Evolutionary conservation across 2,888 invertebrate genomes (phyloP), one percentile per base, ranked within the genome.

Genomic region (Clostera curtula): DNA sequence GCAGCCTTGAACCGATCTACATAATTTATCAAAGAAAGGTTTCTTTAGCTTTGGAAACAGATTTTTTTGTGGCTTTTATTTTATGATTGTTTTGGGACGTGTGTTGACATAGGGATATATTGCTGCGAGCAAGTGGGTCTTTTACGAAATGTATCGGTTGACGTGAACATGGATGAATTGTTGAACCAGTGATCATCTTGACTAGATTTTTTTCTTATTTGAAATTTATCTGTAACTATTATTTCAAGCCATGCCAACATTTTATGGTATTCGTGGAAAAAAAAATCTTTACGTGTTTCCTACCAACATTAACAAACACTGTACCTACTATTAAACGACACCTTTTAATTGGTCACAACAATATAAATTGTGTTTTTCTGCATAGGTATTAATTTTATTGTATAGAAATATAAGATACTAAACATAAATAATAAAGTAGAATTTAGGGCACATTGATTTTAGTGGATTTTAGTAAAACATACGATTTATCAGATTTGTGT

Each of bases 11-110:
- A 28, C 23, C 3, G 18, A 12, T 39, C 30, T 43, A 49, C 41
- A 46, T 49, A 39, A 49, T 46, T 49, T 49, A 49, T 49, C 46
- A 49, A 46, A 49, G 39, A 33, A 33, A 33, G 11, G 14, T 35
- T 38, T 38, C 29, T 40, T 36, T 15, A 15, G 8, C 32, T 24
- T 8, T 25, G n/a, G 36, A 28, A 9, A 25, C 16, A 18, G 15
- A 34, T 20, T 12, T 20, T 21, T 23, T 36, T 35, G 10, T 15
- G 25, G 25, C 30, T 40, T 45, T 28, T 42, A 26, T 29, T 21
- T 24, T 43, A 28, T 33, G 39, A 29, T 37, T 28, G 25, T 30
- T 33, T 14, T 25, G 18, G 5, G 12, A 18, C 21, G 5, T 12
- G 9, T 26, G 14, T 36, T 29, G 24, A 15, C 12, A 21, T 5